Conservation (phyloP, 2,888 invertebrate species). For the Arge pagana region DNA sequence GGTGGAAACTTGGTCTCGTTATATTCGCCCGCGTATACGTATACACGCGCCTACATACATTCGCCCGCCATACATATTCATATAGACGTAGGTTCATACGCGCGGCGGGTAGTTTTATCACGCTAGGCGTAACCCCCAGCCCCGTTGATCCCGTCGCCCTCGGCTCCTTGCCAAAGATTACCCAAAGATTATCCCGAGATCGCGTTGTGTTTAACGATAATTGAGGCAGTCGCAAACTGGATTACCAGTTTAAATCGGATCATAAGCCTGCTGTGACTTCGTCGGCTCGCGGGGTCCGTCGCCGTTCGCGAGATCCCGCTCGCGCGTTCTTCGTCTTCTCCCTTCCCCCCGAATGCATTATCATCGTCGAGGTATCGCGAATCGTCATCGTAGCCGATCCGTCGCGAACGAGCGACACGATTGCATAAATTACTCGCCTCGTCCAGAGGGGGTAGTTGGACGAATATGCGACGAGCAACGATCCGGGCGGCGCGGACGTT, state of each 20-base stretch:
- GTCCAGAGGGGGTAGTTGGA: background rate
- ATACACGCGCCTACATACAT: too few species aligned
- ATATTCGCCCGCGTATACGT: too few species aligned
- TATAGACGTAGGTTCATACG: too few species aligned
- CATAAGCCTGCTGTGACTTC: conserved; percentile 1
- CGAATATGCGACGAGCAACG: too few species aligned
- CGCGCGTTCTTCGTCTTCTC: background rate
- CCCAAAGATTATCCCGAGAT: conserved; percentile 9
- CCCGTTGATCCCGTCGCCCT: too few species aligned
- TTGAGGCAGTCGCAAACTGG: conserved; percentile 17
- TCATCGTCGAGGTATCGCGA: background rate
- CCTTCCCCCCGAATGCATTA: background rate
- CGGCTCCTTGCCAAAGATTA: too few species aligned
- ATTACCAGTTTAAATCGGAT: conserved; percentile 20
- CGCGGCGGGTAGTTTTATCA: too few species aligned
- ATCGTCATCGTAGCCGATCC: conserved; percentile 1
- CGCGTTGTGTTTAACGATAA: conserved; percentile 15
- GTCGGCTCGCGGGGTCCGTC: background rate
- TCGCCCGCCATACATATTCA: too few species aligned
- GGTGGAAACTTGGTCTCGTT: too few species aligned
- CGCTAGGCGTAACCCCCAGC: too few species aligned
- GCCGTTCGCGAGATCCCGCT: too few species aligned
- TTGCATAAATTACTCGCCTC: conserved; percentile 24
- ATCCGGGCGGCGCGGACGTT: too few species aligned
- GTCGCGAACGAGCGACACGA: conserved; percentile 14